A percentile compares a stretch with the other conserved stretches of the same genome.
Evolutionary conservation across 2,113 vertebrate genomes (phyloP).

Genomic region (Neodon shergylaensis): DNA sequence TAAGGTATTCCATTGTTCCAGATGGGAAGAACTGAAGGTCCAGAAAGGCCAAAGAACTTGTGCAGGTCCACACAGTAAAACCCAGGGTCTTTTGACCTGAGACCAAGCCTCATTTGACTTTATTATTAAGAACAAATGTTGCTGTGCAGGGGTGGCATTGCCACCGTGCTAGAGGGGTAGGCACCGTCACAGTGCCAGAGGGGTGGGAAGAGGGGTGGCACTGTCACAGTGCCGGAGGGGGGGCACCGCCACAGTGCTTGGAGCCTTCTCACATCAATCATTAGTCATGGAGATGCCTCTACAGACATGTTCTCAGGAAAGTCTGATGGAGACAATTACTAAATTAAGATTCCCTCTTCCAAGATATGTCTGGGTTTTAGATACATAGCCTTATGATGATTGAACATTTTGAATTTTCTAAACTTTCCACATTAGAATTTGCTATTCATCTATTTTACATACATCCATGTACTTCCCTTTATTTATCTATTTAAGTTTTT

Average conservation of each 20-base stretch:
- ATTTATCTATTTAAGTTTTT: background rate
- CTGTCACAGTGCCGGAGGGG: background rate
- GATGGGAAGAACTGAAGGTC: background rate
- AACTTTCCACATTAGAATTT: background rate
- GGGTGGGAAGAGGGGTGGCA: too few species aligned
- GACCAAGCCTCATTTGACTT: background rate
- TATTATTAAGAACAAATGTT: conserved; percentile 10
- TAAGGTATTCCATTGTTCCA: conserved; percentile 29
- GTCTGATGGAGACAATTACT: background rate
- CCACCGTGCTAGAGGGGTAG: background rate
- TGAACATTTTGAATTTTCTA: conserved; percentile 32
- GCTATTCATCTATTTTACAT: background rate
- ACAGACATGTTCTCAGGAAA: background rate
- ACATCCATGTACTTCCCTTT: background rate
- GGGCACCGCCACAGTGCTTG: too few species aligned
- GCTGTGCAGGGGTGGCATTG: background rate
- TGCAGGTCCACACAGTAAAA: background rate
- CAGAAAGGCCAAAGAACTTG: background rate
- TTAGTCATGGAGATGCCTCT: background rate
- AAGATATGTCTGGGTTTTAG: background rate
- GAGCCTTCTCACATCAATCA: background rate
- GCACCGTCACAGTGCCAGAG: background rate
- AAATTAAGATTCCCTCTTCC: background rate
- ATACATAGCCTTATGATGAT: background rate
- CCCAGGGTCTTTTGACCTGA: background rate